Evolutionary conservation across 2,797 vertebrate genomes (phyloP).

Genomic region (Propithecus deckenii): DNA sequence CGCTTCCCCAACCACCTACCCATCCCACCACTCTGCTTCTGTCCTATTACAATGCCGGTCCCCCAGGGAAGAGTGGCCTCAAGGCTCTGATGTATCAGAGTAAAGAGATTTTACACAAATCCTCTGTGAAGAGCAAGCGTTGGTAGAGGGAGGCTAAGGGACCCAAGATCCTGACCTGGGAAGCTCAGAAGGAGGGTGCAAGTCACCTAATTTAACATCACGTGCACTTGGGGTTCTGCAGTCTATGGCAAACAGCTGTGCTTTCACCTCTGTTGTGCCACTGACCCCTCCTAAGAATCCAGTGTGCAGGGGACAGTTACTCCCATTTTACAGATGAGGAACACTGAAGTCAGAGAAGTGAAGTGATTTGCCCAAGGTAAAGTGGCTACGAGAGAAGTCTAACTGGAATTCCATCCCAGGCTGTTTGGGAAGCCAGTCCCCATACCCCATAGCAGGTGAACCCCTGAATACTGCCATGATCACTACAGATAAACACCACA

Average conservation of each 20-base stretch:
- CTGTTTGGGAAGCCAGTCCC: neutral
- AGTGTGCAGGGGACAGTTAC: too few species aligned
- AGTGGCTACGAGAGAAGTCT: neutral
- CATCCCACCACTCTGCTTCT: neutral
- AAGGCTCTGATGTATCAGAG: neutral
- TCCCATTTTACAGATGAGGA: neutral
- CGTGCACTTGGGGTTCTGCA: neutral
- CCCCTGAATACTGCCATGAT: neutral
- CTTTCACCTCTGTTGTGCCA: neutral
- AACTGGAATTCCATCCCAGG: neutral
- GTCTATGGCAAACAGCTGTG: neutral
- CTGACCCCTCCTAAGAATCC: neutral
- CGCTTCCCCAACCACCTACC: neutral
- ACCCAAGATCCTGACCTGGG: neutral
- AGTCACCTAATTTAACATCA: too few species aligned
- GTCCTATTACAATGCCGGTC: neutral
- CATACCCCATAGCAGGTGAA: neutral
- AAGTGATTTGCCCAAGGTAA: neutral
- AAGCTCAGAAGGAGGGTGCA: neutral
- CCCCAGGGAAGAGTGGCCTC: too few species aligned
- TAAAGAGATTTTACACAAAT: neutral
- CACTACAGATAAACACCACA: neutral
- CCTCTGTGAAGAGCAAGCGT: neutral
- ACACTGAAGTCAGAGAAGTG: neutral
- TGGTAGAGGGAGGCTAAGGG: neutral